Percentiles rank a stretch among this genome's conserved stretches.
These are phyloP conservation scores for Pseudanteris insignis DNA, from an alignment of 2,888 invertebrate genomes.

Conservation along the genomic window DNA sequence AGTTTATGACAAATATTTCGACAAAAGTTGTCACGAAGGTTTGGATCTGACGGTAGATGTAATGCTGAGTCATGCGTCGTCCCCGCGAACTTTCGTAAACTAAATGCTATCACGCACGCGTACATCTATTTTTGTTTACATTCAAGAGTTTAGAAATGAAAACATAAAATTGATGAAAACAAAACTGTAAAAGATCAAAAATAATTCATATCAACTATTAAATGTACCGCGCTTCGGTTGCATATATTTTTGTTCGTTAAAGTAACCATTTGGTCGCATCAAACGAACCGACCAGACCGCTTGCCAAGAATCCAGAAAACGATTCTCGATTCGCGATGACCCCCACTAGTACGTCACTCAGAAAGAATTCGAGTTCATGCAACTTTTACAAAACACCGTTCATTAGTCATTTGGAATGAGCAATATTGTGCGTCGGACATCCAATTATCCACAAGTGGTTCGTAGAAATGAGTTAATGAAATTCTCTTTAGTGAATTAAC, in stretches of 20 bases:
- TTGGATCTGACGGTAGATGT: too few species aligned
- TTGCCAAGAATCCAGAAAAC: conserved; percentile 23
- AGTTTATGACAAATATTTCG: conserved; percentile 14
- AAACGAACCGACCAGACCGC: conserved; percentile 7
- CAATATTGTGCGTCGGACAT: conserved; percentile 46
- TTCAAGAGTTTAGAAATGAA: too few species aligned
- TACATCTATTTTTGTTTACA: too few species aligned
- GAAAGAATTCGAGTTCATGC: conserved; percentile 36
- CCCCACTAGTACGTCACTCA: conserved; percentile 21
- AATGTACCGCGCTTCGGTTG: too few species aligned
- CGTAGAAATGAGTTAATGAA: conserved; percentile 48
- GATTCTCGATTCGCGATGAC: conserved; percentile 30
- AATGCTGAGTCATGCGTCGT: too few species aligned
- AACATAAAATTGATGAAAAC: too few species aligned
- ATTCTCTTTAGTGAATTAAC: conserved; percentile 48
- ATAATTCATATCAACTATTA: too few species aligned
- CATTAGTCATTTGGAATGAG: conserved; percentile 45
- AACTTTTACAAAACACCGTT: conserved; percentile 42
- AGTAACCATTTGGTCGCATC: conserved; percentile 3
- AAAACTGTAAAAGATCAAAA: too few species aligned
- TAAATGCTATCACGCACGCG: too few species aligned
- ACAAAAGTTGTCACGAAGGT: too few species aligned
- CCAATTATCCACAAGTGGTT: conserved; percentile 48
- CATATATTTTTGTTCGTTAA: neutral
- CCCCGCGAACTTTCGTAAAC: too few species aligned